A percentile compares a stretch with the other conserved stretches of the same genome.
Evolutionary conservation across 1,140 invertebrate species (phyloP).

Genomic region (Agrypnia vestita): DNA sequence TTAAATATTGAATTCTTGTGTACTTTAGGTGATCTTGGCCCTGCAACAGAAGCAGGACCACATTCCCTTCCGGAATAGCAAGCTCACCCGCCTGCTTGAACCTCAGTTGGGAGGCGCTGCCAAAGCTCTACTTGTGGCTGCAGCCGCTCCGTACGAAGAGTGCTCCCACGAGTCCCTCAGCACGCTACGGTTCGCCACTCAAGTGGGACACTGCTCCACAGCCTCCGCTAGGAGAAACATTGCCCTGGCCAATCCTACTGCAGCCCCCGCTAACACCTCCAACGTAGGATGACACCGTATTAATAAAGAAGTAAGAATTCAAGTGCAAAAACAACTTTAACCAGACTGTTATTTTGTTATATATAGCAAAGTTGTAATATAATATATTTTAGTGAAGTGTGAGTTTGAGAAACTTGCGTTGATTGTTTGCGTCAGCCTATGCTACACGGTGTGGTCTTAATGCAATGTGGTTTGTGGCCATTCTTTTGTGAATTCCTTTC

Average conservation of each 20-base stretch:
- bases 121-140: conserved; percentile 88
- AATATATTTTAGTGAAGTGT: no score
- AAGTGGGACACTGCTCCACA: conserved; percentile 77
- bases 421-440: no score
- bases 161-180: conserved; percentile 84
- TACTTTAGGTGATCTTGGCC: conserved; percentile 80
- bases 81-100: conserved; percentile 86
- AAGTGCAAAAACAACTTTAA: no score
- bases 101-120: conserved; percentile 88
- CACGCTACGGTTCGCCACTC: conserved; percentile 81
- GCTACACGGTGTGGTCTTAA: no score
- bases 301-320: no score
- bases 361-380: no score
- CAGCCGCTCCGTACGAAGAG: conserved; percentile 83
- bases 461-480: no score
- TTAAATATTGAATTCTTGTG: no score
- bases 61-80: conserved; percentile 88
- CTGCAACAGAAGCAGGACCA: conserved; percentile 81
- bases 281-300: background rate
- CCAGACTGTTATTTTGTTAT: no score
- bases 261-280: conserved; percentile 34
- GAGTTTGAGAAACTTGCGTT: no score
- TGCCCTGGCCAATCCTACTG: conserved; percentile 50
- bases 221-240: conserved; percentile 67
- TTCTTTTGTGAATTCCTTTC: no score